Evolutionary conservation across 2,888 invertebrate species (phyloP), one percentile per base, ranked within the genome.

Genomic region (Coremacera marginata): DNA sequence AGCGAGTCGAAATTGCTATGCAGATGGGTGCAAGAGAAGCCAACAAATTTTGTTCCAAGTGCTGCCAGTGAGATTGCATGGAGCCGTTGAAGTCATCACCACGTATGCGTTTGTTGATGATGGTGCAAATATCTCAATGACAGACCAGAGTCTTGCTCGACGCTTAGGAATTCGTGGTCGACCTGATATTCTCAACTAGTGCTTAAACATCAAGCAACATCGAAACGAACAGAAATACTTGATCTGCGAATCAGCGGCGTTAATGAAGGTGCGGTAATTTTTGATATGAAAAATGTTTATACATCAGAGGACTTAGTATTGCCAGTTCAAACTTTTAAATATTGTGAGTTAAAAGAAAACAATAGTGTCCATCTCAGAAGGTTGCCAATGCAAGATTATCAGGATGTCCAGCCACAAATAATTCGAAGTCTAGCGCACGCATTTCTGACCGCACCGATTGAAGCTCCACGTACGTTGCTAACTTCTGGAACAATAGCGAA

Each of bases 101-200:
- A 62, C 62, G 8, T 62, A 62, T 11, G 62, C 62, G 27, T 62
- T 62, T 62, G 27, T 62, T 22, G 62, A 62, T 62, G 62, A 62
- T 27, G 62, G 62, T 5, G 62, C 62, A 22, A 62, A 62, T 19
- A 11, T 27, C 14, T 25, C 62, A 19, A 27, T 62, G 22, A 5
- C 9, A 11, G 62, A 62, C 27, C 11, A 14, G 25, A 62, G 27
- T 5, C 22, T 62, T 25, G 62, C 14, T 14, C 62, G 27, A 3
- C 19, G 11, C 11, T 62, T 27, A 8, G 16, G 62, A 22, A 62
- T 22, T 25, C 22, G 27, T 8, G 62, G 62, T 7, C 22, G 8
- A 27, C 11, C 25, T 11, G 27, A 27, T 19, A 7, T 11, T 11
- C 19, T 62, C 3, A 19, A 11, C 3, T 11, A 5, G 7, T 7